Evolutionary conservation across 2,797 vertebrate genomes (phyloP).

Genomic region (Pseudochromis fuscus): DNA sequence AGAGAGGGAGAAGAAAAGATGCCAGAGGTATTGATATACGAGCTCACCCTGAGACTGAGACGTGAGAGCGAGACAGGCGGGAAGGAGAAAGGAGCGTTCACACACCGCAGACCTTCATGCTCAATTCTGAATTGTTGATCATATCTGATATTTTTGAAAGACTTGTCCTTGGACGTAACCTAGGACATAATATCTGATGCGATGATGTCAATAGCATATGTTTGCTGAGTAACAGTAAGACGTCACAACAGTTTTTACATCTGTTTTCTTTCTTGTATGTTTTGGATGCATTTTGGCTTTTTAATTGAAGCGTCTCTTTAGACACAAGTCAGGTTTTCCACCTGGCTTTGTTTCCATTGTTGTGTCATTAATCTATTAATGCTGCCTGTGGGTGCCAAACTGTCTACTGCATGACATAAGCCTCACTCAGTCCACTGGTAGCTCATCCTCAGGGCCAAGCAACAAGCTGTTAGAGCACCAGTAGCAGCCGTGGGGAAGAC

Average conservation of each 20-base stretch:
- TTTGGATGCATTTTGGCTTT: background rate
- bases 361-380: conserved; percentile 54
- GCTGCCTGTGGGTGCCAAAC: conserved; percentile 25
- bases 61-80: conserved; percentile 16
- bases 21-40: conserved; percentile 69
- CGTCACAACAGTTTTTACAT: conserved; percentile 4
- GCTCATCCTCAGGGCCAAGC: conserved; percentile 19
- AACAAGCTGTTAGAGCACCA: background rate
- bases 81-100: conserved; percentile 17
- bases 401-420: conserved; percentile 35
- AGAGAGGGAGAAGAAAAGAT: conserved; percentile 50
- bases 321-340: conserved; percentile 54
- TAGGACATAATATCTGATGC: conserved; percentile 22
- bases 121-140: conserved; percentile 47
- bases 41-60: conserved; percentile 48
- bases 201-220: background rate
- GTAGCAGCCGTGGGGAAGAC: conserved; percentile 12
- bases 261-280: background rate
- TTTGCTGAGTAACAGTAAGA: conserved; percentile 12
- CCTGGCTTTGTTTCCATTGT: conserved; percentile 51
- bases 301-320: conserved; percentile 7
- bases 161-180: conserved; percentile 24
- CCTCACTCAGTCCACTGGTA: conserved; percentile 16
- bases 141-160: conserved; percentile 33
- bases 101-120: conserved; percentile 24